Conservation (phyloP, 2,113 vertebrate genomes). For the Eretmochelys imbricata region DNA sequence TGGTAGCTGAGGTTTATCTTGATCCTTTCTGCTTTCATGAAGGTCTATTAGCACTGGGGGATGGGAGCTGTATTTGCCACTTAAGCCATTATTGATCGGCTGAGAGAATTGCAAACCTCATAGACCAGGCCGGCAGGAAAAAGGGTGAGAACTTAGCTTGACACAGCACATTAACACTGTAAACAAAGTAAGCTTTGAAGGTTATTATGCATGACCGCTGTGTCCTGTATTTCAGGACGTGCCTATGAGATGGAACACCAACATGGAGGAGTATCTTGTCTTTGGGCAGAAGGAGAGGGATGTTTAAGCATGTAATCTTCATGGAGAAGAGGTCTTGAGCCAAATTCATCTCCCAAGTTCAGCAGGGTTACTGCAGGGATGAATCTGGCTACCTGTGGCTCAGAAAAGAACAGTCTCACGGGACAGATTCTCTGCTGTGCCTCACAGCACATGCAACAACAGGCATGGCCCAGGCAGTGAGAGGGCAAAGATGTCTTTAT, state of each 20-base stretch:
- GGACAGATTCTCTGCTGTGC: background rate
- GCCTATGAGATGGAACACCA: background rate
- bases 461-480: background rate
- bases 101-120: slow-evolving; percentile 65
- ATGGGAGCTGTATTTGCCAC: slow-evolving; percentile 1
- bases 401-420: background rate
- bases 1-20: slow-evolving; percentile 36
- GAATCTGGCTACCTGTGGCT: background rate
- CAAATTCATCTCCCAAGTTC: fast-evolving
- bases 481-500: background rate
- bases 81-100: slow-evolving; percentile 72
- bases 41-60: slow-evolving; percentile 35
- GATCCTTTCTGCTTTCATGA: slow-evolving; percentile 46
- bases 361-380: background rate
- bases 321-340: background rate
- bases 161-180: slow-evolving; percentile 39
- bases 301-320: background rate
- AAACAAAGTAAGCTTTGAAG: slow-evolving; percentile 55
- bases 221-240: background rate
- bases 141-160: slow-evolving; percentile 65
- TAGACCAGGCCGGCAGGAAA: slow-evolving; percentile 45
- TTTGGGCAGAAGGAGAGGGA: background rate
- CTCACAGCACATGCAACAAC: background rate
- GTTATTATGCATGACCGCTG: background rate
- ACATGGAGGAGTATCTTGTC: background rate